Conservation (phyloP, 2,797 vertebrate genomes). For the Garrulus glandarius region DNA sequence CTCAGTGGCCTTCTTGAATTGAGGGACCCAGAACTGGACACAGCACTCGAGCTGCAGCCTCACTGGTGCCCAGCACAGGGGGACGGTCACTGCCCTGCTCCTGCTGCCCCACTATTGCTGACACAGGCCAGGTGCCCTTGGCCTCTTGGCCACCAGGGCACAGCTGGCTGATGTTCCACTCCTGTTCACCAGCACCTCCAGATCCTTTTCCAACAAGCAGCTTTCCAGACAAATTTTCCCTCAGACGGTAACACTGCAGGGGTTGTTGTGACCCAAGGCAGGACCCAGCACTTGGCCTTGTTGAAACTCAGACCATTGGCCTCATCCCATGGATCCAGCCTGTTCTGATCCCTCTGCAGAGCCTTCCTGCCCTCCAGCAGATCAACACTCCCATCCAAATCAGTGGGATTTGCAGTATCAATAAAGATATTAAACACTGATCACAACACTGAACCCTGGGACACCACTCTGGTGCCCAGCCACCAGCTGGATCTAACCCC, state of each 20-base stretch:
- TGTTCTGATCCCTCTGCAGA: background rate
- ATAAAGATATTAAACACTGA: background rate
- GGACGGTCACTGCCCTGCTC: fast-evolving
- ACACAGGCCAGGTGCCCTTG: background rate
- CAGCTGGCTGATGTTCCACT: background rate
- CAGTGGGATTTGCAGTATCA: background rate
- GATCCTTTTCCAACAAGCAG: background rate
- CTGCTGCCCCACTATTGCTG: background rate
- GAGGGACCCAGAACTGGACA: background rate
- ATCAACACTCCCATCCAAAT: background rate
- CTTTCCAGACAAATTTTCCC: background rate
- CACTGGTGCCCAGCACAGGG: background rate
- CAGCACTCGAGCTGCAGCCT: fast-evolving
- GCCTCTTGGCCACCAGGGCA: background rate
- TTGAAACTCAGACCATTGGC: background rate
- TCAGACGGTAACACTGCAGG: fast-evolving
- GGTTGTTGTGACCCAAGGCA: background rate
- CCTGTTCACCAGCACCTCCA: fast-evolving
- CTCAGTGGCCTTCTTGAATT: fast-evolving
- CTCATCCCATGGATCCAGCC: background rate
- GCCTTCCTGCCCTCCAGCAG: background rate
- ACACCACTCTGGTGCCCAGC: too few relatives aligned
- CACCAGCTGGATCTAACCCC: background rate
- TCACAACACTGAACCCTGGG: background rate
- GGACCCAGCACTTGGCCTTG: fast-evolving